phyloP scores from a whole-genome alignment of 2,113 vertebrate species.

The Myrmecobius fasciatus region DNA sequence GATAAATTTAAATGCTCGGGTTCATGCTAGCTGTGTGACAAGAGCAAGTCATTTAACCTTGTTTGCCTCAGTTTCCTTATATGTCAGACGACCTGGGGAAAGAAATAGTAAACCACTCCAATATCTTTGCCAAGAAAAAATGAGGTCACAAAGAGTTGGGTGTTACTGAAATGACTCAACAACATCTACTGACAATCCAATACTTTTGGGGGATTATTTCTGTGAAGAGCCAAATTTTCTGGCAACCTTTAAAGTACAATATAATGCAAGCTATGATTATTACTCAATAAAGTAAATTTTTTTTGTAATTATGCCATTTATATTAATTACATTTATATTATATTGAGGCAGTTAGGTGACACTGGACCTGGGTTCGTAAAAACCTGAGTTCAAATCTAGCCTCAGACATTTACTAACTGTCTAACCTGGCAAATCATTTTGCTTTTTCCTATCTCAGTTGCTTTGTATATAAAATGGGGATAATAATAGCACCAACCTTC shows the following conservation, averaged over 20 bases:
- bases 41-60: not conserved
- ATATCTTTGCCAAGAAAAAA: not conserved
- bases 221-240: not conserved
- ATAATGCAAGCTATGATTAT: not conserved
- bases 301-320: not conserved
- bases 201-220: not conserved
- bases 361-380: not conserved
- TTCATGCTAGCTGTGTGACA: not conserved
- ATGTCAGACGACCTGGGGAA: not conserved
- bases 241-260: not conserved
- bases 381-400: not conserved
- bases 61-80: too few relatives aligned
- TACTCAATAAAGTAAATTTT: not conserved
- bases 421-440: not conserved
- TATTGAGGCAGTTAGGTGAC: not conserved
- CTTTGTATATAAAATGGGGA: not conserved
- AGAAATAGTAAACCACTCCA: not conserved
- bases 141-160: not conserved
- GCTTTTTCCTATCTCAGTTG: not conserved
- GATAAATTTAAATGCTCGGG: not conserved
- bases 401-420: not conserved
- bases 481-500: not conserved
- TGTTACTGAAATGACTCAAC: not conserved
- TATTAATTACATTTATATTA: not conserved
- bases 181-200: not conserved